A percentile compares a stretch with the other conserved stretches of the same genome.
phyloP scores from a whole-genome alignment of 2,888 invertebrate species.

The Eristalis arbustorum region DNA sequence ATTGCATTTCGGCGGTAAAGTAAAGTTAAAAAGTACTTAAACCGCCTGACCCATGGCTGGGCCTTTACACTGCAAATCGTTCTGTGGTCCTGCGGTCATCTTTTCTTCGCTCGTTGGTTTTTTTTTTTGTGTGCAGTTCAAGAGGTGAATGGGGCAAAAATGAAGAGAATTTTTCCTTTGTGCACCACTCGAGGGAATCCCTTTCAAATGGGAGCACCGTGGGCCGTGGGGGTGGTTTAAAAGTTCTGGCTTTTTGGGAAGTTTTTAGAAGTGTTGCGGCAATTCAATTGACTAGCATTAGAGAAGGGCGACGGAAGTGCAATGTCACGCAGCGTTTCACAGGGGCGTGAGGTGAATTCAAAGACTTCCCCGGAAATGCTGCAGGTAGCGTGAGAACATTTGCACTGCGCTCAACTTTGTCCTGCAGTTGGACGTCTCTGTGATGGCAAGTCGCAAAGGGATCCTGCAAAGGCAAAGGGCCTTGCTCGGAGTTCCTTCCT shows the following conservation, averaged over 20 bases:
- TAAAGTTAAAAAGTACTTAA: slow-evolving; percentile 55
- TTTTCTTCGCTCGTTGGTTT: slow-evolving; percentile 25
- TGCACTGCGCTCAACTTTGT: not conserved
- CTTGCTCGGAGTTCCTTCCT: too few relatives aligned
- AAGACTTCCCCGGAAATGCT: not conserved
- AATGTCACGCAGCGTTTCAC: not conserved
- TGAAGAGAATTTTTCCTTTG: not conserved
- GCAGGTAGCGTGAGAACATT: not conserved
- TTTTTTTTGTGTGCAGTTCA: too few relatives aligned
- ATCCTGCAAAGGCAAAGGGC: too few relatives aligned
- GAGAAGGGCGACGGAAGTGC: not conserved
- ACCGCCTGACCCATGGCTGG: slow-evolving; percentile 31
- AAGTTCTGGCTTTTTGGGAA: not conserved
- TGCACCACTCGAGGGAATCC: not conserved
- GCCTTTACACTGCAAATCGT: not conserved
- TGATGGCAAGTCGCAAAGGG: too few relatives aligned
- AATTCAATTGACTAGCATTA: not conserved
- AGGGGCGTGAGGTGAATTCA: not conserved
- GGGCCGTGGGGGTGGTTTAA: too few relatives aligned
- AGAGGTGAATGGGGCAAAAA: slow-evolving; percentile 16
- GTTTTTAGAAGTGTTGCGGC: not conserved
- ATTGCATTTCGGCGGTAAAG: slow-evolving; percentile 64
- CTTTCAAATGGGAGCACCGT: not conserved
- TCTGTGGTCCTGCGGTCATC: slow-evolving; percentile 28
- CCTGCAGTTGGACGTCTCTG: too few relatives aligned